Conservation (phyloP, 2,113 vertebrate genomes). For the Hucho hucho region DNA sequence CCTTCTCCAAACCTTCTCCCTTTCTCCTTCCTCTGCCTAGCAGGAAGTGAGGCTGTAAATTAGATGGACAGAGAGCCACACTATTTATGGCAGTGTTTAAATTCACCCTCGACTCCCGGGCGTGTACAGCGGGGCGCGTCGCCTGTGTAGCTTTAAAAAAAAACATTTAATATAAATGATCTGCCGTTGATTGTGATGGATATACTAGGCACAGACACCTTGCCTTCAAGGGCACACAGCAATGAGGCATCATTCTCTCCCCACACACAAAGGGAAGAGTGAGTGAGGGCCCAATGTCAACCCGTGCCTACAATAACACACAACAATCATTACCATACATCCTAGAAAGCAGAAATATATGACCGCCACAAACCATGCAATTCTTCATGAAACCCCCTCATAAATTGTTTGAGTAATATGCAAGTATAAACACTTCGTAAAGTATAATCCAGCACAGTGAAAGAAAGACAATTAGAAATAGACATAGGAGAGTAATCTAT, state of each 20-base stretch:
- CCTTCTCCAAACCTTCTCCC: slow-evolving; percentile 7
- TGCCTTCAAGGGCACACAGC: slow-evolving; percentile 77
- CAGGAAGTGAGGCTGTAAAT: slow-evolving; percentile 55
- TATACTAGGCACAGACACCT: slow-evolving; percentile 74
- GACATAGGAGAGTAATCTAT: neutral
- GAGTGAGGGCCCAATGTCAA: slow-evolving; percentile 70
- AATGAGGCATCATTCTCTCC: slow-evolving; percentile 75
- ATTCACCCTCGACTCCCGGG: slow-evolving; percentile 58
- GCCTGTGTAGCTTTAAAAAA: slow-evolving; percentile 49
- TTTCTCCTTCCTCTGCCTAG: slow-evolving; percentile 58
- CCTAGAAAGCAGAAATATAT: slow-evolving; percentile 11
- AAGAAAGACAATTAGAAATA: neutral
- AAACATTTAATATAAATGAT: slow-evolving; percentile 77
- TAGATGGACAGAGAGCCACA: slow-evolving; percentile 60
- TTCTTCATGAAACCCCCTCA: neutral
- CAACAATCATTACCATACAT: slow-evolving; percentile 32
- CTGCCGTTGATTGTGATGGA: slow-evolving; percentile 78
- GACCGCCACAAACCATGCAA: slow-evolving; percentile 1
- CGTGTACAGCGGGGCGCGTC: slow-evolving; percentile 30
- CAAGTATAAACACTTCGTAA: neutral
- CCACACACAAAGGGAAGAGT: slow-evolving; percentile 62
- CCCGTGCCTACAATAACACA: slow-evolving; percentile 56
- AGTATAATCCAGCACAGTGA: neutral
- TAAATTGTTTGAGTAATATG: slow-evolving; percentile 1
- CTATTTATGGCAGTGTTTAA: slow-evolving; percentile 68